Evolutionary conservation across 2,888 invertebrate genomes (phyloP), one percentile per base, ranked within the genome.

Genomic region (Sphecodes monilicornis): DNA sequence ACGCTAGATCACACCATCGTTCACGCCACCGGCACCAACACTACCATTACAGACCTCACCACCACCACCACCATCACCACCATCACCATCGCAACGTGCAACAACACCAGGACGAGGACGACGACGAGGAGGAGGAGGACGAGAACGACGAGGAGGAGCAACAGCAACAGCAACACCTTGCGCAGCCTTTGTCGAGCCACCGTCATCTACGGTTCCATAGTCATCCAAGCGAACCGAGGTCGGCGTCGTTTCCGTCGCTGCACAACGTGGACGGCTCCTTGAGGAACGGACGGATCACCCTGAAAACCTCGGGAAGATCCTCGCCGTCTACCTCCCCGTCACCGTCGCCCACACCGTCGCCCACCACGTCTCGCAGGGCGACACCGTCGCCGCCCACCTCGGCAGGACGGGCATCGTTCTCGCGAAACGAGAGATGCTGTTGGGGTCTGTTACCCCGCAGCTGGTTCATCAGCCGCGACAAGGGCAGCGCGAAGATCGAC

Each of bases 401-500:
- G 18, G 66, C 36, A 2, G 60, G 60, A 8, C 60, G 60, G 90
- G 69, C 78, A 50, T 91, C 93, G 36, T 86, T 89, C 22, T 84
- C 82, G 0, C 36, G 82, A 43, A 69, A 69, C 78, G 90, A 91
- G 72, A 89, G 86, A 16, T 90, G 92, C 68, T 94, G 93, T 78
- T 93, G 90, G 89, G 92, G 92, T 54, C 80, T 93, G 11, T 6
- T 93, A 29, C 92, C 92, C 4, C 88, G 88, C 4, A 90, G 92
- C 22, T 92, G 93, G 91, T 93, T 93, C 89, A 92, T 90, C 77
- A 93, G 93, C 80, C 87, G 87, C 76, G 92, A 93, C 22, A 92
- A 93, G 57, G 95, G 95, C 73, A 94, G 94, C 85, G 94, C 94
- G 96, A 96, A 98, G 95, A 99, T 99, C 95, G 99, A 99, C 95